Percentiles rank a stretch among this genome's conserved stretches.
phyloP scores from a whole-genome alignment of 2,888 invertebrate genomes.

The Zonitis immaculata region DNA sequence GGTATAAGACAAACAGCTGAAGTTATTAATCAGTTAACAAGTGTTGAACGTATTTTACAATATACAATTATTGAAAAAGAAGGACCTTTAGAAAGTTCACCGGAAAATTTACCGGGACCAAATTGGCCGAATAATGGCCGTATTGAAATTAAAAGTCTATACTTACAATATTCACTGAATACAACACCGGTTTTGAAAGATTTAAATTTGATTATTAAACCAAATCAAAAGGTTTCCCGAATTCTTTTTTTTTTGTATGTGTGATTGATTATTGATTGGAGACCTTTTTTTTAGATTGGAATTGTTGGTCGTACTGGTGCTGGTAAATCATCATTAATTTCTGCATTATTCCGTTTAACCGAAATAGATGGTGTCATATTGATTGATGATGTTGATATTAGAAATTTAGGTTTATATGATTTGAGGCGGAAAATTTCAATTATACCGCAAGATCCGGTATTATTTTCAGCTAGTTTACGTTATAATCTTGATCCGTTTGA shows the following conservation, averaged over 20 bases:
- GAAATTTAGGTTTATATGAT: slow-evolving; percentile 49
- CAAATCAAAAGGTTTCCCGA: slow-evolving; percentile 61
- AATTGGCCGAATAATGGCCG: slow-evolving; percentile 57
- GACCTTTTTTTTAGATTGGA: slow-evolving; percentile 30
- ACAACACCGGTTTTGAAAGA: slow-evolving; percentile 66
- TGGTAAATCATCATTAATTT: slow-evolving; percentile 51
- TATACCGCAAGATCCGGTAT: slow-evolving; percentile 62
- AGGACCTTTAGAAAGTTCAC: slow-evolving; percentile 28
- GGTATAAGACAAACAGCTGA: slow-evolving; percentile 73
- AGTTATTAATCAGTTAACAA: slow-evolving; percentile 64
- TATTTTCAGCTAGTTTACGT: slow-evolving; percentile 55
- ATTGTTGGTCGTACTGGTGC: slow-evolving; percentile 59
- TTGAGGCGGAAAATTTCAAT: slow-evolving; percentile 55
- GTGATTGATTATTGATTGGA: too few species aligned
- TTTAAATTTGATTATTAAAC: slow-evolving; percentile 57
- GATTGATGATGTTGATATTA: slow-evolving; percentile 51
- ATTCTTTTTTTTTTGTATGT: too few species aligned
- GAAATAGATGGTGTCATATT: slow-evolving; percentile 50
- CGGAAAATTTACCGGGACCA: slow-evolving; percentile 1
- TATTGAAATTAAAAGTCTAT: slow-evolving; percentile 57
- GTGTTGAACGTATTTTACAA: slow-evolving; percentile 73
- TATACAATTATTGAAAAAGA: slow-evolving; percentile 70
- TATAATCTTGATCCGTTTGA: slow-evolving; percentile 71
- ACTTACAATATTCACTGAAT: slow-evolving; percentile 58
- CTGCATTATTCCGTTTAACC: slow-evolving; percentile 54